A percentile compares a stretch with the other conserved stretches of the same genome.
Conservation (phyloP, 2,888 invertebrate genomes). For the Oasisia sp. region DNA sequence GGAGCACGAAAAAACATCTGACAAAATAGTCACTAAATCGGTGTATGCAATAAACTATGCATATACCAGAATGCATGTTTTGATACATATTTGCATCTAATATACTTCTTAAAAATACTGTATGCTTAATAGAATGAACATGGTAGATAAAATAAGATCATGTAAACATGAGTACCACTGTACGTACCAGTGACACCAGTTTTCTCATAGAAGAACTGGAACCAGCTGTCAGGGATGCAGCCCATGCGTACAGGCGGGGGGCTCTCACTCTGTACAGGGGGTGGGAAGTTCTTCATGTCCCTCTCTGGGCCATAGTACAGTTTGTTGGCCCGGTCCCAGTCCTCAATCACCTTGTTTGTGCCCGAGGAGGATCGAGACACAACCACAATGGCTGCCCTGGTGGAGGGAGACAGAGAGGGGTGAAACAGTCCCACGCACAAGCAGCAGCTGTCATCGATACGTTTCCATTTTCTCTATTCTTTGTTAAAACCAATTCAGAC, state of each 20-base stretch:
- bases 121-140: too few relatives aligned
- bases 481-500: too few relatives aligned
- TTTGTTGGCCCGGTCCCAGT: constrained; percentile 56
- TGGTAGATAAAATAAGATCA: not conserved
- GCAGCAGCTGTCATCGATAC: too few relatives aligned
- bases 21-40: too few relatives aligned
- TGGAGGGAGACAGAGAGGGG: not conserved
- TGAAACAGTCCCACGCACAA: too few relatives aligned
- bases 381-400: not conserved
- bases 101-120: too few relatives aligned
- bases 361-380: not conserved
- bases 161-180: too few relatives aligned
- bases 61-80: not conserved
- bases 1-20: too few relatives aligned
- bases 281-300: constrained; percentile 80
- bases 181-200: constrained; percentile 79
- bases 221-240: constrained; percentile 96
- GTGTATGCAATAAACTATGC: too few relatives aligned
- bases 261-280: constrained; percentile 75
- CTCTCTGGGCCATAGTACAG: constrained; percentile 71
- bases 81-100: too few relatives aligned
- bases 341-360: constrained; percentile 27
- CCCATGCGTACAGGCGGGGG: constrained; percentile 84
- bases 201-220: constrained; percentile 92
- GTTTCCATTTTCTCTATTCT: too few relatives aligned